phyloP scores from a whole-genome alignment of 2,113 vertebrate species.

The Osmerus eperlanus region DNA sequence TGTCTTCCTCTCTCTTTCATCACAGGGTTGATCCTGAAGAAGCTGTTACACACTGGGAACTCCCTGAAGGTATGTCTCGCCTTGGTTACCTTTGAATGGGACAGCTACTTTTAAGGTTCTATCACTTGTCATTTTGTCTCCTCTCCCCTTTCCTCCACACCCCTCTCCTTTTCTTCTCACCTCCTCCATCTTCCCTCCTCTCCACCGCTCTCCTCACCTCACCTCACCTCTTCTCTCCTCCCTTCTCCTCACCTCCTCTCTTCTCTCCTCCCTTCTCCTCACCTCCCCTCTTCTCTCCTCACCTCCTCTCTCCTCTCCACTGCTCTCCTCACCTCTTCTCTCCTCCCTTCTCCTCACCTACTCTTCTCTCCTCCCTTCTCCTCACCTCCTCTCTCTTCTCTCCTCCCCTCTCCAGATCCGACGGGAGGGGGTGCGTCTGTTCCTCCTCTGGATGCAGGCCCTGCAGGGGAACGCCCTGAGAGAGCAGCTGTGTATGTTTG shows the following conservation, averaged over 20 bases:
- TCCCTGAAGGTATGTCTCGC: conserved; percentile 88
- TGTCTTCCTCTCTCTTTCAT: conserved; percentile 29
- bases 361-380: background rate
- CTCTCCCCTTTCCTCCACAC: background rate
- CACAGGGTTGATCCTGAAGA: conserved; percentile 95
- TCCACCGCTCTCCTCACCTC: too few species aligned
- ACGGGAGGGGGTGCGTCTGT: conserved; percentile 93
- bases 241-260: background rate
- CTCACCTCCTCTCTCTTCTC: background rate
- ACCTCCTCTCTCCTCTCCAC: background rate
- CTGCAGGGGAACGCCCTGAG: conserved; percentile 90
- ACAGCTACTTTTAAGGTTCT: too few species aligned
- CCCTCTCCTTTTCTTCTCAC: background rate
- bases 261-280: background rate
- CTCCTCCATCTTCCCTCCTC: background rate
- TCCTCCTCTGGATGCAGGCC: conserved; percentile 97
- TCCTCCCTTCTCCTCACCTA: background rate
- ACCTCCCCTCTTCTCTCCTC: background rate
- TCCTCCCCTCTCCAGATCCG: conserved; percentile 79
- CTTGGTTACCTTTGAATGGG: background rate
- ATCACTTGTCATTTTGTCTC: too few species aligned
- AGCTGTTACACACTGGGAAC: conserved; percentile 96
- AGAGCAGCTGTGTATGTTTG: conserved; percentile 96
- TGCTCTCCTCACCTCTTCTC: too few species aligned
- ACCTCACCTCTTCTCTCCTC: background rate